Base-by-base conservation (phyloP, 2,797 vertebrate species). In the Hemibagrus guttatus region DNA sequence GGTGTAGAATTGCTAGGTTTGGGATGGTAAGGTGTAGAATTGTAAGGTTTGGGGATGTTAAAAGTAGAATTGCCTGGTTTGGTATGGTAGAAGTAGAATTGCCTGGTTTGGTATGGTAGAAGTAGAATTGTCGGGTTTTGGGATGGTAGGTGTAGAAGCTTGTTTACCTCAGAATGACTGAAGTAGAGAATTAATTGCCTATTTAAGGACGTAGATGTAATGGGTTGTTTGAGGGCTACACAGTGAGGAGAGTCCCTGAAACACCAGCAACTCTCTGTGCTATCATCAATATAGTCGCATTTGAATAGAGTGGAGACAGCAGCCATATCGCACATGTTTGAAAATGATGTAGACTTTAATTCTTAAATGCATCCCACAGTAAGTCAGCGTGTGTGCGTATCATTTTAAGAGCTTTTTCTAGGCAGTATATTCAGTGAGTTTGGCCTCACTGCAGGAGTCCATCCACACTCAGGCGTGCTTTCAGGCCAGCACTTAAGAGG, bases 401-500 rank as follows among this genome's bases (percentile, higher is more conserved):
- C 26, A 52, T 56, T 85, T 82, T 31, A 72, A 85, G 79, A 78
- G 87, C 84, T 85, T 85, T 88, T 83, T 64, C 84, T 61, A 35
- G 52, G 52, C 49, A n/a, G 66, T 31, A 31, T 39, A 61, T 88
- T 75, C 56, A 90, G 82, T 91, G 90, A 89, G 58, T 89, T 89
- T 87, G 84, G 87, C 82, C 75, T 92, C 91, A 92, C 92, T 87
- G 90, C 91, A 91, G 93, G 94, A 93, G 91, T 90, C 89, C 91
- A 91, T 87, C 86, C 88, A 90, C 90, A 85, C 74, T 66, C 46
- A 8, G 74, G 68, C 39, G 23, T 93, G 94, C 95, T 95, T 95
- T 96, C 94, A 95, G 90, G 92, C 93, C 89, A 94, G 95, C 94
- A 95, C 95, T 95, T 94, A 95, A 93, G 93, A 94, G 93, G 94